Evolutionary conservation across 2,797 vertebrate genomes (phyloP), one percentile per base, ranked within the genome.

Genomic region (Brotula barbata): DNA sequence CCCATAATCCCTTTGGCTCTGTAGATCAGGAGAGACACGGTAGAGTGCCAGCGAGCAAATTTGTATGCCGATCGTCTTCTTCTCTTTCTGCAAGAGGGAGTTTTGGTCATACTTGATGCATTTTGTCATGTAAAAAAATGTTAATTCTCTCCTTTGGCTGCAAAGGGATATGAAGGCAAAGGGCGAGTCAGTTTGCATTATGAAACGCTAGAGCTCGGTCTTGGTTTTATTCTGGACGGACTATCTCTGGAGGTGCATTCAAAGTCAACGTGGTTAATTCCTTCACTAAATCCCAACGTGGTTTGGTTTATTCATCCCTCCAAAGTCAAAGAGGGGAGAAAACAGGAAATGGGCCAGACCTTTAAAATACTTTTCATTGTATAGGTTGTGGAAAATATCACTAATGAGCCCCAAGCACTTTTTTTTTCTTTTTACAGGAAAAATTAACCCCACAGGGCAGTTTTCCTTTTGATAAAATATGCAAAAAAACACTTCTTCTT

Each of bases 1-100:
- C 22, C 71, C 80, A 50, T 81, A 79, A 83, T 77, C 72, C 79
- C 43, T 64, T 63, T 70, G 77, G 67, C 77, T 73, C 44, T 3
- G 11, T 68, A 80, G 76, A 85, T 85, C 80, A 84, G 51, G 44
- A 47, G 44, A 64, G 64, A 76, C 77, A 58, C 15, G 49, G 37
- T 68, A 49, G 41, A 13, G 56, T 51, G 68, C 66, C 66, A 72
- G 34, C 23, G 40, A 40, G 16, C 28, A 54, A 45, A 73, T 84
- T 59, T 78, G 45, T 84, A 83, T 82, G 83, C 78, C 33, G 65
- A 39, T 66, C 71, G 28, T 75, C 37, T 56, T 44, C 42, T 11
- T 49, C 42, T 52, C 43, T 66, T 70, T 63, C 53, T 62, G 28
- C 51, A 37, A 51, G 46, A 53, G 37, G 21, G 15, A 46, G 45